phyloP scores from a whole-genome alignment of 2,113 vertebrate genomes.

The Bettongia penicillata region DNA sequence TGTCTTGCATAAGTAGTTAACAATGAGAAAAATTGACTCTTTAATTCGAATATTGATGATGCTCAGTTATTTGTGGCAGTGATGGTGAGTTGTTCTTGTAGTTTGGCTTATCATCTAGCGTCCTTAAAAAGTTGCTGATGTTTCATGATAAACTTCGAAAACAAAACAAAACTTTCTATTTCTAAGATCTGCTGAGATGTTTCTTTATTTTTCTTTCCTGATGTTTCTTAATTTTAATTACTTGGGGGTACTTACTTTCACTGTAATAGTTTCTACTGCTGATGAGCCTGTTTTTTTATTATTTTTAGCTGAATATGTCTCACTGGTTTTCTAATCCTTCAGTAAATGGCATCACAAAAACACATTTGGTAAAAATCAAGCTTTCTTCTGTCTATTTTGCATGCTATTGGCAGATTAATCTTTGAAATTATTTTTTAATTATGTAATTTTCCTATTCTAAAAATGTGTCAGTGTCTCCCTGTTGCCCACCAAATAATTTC shows the following conservation, averaged over 20 bases:
- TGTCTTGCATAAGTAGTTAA: background rate
- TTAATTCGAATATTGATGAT: background rate
- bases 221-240: background rate
- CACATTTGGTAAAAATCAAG: background rate
- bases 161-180: conserved; percentile 38
- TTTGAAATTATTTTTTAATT: background rate
- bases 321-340: background rate
- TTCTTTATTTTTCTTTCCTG: conserved; percentile 35
- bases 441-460: background rate
- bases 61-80: background rate
- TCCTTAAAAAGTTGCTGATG: conserved; percentile 62
- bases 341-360: conserved; percentile 2
- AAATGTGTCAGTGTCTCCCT: background rate
- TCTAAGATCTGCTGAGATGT: conserved; percentile 44
- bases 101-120: conserved; percentile 6
- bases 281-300: conserved; percentile 14
- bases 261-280: conserved; percentile 25
- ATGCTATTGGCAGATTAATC: background rate
- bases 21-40: background rate
- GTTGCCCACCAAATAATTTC: background rate
- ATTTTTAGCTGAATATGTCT: conserved; percentile 33
- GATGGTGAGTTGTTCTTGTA: conserved; percentile 25
- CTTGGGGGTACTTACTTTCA: background rate
- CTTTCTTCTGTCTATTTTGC: background rate
- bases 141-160: conserved; percentile 29